A percentile compares a stretch with the other conserved stretches of the same genome.
Evolutionary conservation across 2,113 vertebrate species (phyloP).

Genomic region (Hypocryptadius cinnamomeus): DNA sequence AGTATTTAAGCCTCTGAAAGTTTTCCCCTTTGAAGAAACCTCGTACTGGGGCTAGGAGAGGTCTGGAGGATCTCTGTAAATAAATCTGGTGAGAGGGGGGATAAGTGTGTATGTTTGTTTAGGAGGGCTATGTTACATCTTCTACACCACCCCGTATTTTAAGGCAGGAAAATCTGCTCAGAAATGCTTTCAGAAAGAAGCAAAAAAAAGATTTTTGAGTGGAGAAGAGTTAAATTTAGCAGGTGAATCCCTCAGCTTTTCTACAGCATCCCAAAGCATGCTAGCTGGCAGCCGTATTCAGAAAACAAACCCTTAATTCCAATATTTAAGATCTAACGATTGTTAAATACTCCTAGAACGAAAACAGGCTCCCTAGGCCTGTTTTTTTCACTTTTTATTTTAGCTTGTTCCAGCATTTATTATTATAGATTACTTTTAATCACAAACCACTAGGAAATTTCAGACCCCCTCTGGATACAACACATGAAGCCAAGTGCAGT

Average conservation of each 20-base stretch:
- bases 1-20: constrained; percentile 7
- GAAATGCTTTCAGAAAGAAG: not conserved
- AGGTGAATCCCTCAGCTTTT: not conserved
- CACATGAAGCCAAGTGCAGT: not conserved
- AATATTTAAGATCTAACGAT: not conserved
- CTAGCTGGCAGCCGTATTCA: not conserved
- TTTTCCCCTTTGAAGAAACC: constrained; percentile 16
- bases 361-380: not conserved
- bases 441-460: not conserved
- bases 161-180: not conserved
- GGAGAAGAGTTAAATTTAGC: not conserved
- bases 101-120: not conserved
- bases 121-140: not conserved
- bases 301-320: not conserved
- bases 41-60: not conserved
- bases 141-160: not conserved
- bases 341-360: not conserved
- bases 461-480: not conserved
- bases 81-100: not conserved
- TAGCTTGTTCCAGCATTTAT: not conserved
- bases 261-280: not conserved
- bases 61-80: not conserved
- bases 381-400: not conserved
- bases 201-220: not conserved
- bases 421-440: not conserved